These are phyloP conservation scores for Blastobasis lacticolella DNA, from an alignment of 2,888 invertebrate genomes.

Conservation along the genomic window DNA sequence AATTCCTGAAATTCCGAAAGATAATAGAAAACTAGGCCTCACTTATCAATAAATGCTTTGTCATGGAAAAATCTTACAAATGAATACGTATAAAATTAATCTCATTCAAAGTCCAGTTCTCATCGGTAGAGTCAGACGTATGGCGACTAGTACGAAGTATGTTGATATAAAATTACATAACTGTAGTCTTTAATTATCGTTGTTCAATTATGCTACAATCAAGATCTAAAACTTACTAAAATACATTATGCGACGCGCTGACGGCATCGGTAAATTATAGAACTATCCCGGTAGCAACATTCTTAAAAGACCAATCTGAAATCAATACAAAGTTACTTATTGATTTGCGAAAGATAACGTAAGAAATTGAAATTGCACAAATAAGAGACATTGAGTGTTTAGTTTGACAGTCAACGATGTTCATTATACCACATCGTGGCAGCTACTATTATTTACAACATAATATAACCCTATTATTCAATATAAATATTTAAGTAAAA, in stretches of 20 bases:
- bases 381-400: too few relatives aligned
- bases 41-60: slow-evolving; percentile 64
- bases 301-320: slow-evolving; percentile 74
- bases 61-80: slow-evolving; percentile 60
- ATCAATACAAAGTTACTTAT: slow-evolving; percentile 20
- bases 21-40: slow-evolving; percentile 62
- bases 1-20: slow-evolving; percentile 30
- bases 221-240: slow-evolving; percentile 34
- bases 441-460: slow-evolving; percentile 12
- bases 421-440: too few relatives aligned
- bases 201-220: slow-evolving; percentile 50
- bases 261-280: slow-evolving; percentile 39
- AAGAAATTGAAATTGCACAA: too few relatives aligned
- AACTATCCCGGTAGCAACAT: slow-evolving; percentile 63
- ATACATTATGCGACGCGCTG: slow-evolving; percentile 28
- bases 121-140: not conserved
- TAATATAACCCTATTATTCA: not conserved
- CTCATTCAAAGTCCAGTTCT: slow-evolving; percentile 23
- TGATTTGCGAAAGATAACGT: not conserved
- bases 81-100: slow-evolving; percentile 44
- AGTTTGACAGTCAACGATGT: too few relatives aligned
- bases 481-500: not conserved
- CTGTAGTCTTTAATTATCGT: slow-evolving; percentile 61
- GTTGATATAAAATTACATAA: slow-evolving; percentile 7
- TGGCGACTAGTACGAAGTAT: not conserved